phyloP scores from a whole-genome alignment of 2,888 invertebrate species.

The Bibio marci region DNA sequence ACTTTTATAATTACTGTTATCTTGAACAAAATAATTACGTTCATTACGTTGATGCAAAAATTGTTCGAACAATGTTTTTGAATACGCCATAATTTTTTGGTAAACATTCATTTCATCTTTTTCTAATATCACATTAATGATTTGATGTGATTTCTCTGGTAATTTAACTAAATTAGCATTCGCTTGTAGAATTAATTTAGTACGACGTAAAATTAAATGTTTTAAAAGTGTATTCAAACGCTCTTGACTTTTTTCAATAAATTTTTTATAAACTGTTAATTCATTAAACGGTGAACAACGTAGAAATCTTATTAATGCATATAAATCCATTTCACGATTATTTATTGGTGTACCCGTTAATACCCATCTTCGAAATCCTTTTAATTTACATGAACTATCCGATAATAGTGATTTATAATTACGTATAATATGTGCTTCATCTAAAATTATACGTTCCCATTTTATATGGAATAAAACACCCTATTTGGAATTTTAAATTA shows the following conservation, averaged over 20 bases:
- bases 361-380: constrained; percentile 54
- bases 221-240: constrained; percentile 74
- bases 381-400: constrained; percentile 46
- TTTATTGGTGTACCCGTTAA: constrained; percentile 93
- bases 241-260: constrained; percentile 75
- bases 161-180: constrained; percentile 42
- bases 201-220: constrained; percentile 69
- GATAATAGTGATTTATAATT: constrained; percentile 70
- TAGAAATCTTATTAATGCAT: constrained; percentile 66
- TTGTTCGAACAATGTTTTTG: constrained; percentile 56
- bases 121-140: constrained; percentile 43
- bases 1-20: not conserved
- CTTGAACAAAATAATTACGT: constrained; percentile 30
- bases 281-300: constrained; percentile 81
- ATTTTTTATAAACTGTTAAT: constrained; percentile 71
- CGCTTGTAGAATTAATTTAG: constrained; percentile 60
- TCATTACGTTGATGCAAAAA: constrained; percentile 60
- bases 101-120: constrained; percentile 60
- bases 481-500: constrained; percentile 18
- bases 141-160: constrained; percentile 40
- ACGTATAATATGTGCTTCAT: constrained; percentile 85
- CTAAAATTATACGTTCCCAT: constrained; percentile 78
- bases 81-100: constrained; percentile 53
- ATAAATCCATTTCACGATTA: constrained; percentile 76
- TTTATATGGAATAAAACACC: constrained; percentile 48